Evolutionary conservation across 2,113 vertebrate genomes (phyloP).

Genomic region (Gavialis gangeticus): DNA sequence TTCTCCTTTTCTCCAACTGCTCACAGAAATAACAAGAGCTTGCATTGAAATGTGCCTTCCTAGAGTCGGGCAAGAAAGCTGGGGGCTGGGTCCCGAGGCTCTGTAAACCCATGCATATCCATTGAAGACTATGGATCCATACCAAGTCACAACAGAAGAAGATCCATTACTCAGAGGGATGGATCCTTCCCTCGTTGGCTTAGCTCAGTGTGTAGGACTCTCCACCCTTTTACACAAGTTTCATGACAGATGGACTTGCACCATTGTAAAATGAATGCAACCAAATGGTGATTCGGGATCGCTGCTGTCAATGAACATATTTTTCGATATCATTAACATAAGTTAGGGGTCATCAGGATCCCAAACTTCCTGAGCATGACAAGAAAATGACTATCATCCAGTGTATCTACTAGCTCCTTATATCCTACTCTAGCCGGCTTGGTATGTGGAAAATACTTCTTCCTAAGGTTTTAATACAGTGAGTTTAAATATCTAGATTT

Average conservation of each 20-base stretch:
- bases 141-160: not conserved
- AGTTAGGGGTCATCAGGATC: not conserved
- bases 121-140: not conserved
- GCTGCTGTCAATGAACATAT: not conserved
- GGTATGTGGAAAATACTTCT: not conserved
- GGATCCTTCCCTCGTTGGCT: not conserved
- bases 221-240: not conserved
- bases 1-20: not conserved
- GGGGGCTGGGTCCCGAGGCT: not conserved
- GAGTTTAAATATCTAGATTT: too few species aligned
- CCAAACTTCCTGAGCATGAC: not conserved
- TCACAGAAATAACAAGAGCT: slow-evolving; percentile 7
- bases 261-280: slow-evolving; percentile 2
- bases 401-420: not conserved
- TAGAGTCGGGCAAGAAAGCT: not conserved
- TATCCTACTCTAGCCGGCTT: not conserved
- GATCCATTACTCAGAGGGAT: not conserved
- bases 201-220: not conserved
- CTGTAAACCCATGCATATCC: not conserved
- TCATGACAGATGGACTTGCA: not conserved
- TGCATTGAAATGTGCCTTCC: not conserved
- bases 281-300: not conserved
- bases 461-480: not conserved
- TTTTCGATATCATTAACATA: not conserved
- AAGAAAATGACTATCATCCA: not conserved